phyloP scores from a whole-genome alignment of 1,140 invertebrate genomes.

The Lanistes nyassanus region DNA sequence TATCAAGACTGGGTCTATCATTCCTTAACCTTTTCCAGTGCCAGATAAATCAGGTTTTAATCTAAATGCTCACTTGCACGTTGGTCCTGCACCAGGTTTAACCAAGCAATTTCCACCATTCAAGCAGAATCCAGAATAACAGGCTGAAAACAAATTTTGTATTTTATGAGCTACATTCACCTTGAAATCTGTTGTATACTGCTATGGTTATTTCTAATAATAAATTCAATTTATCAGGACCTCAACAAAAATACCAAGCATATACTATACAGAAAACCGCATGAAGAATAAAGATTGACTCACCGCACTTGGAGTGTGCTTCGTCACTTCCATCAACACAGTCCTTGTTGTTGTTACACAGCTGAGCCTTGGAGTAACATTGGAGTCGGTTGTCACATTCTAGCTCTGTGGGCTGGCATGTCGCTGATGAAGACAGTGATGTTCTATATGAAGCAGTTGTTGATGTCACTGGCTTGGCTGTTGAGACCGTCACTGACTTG shows the following conservation, averaged over 20 bases:
- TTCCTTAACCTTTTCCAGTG: too few species aligned
- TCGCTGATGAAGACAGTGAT: neutral
- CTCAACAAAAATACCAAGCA: neutral
- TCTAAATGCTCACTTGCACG: constrained; percentile 41
- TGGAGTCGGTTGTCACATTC: constrained; percentile 36
- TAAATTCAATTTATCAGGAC: neutral
- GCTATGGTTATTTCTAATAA: too few species aligned
- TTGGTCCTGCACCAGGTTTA: constrained; percentile 38
- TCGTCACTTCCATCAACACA: constrained; percentile 58
- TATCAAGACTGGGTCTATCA: too few species aligned
- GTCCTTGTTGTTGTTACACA: constrained; percentile 78
- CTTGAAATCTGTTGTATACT: too few species aligned
- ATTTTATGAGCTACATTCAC: neutral
- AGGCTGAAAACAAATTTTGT: constrained; percentile 43
- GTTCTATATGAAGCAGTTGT: constrained; percentile 16
- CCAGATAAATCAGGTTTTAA: too few species aligned
- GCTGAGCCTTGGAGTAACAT: constrained; percentile 46
- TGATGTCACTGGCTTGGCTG: constrained; percentile 17
- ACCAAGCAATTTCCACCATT: constrained; percentile 25
- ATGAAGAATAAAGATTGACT: constrained; percentile 15
- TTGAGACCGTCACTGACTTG: too few species aligned
- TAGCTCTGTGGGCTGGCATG: constrained; percentile 32
- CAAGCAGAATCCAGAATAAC: constrained; percentile 36
- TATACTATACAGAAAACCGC: too few species aligned
- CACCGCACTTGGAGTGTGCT: constrained; percentile 44